phyloP scores from a whole-genome alignment of 2,797 vertebrate genomes.

The Epinephelus malabaricus region DNA sequence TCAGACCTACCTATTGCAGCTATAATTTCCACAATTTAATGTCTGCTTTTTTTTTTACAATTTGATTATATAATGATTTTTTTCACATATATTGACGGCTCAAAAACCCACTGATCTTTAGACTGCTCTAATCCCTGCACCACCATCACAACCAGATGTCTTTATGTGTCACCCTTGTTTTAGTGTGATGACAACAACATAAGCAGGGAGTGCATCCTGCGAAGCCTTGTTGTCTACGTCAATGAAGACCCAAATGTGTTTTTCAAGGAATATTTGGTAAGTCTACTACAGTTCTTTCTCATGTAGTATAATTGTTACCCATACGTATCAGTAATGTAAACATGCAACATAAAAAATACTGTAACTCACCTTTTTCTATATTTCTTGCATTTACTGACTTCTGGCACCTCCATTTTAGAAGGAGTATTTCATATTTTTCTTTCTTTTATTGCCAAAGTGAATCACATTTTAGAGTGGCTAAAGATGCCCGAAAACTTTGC shows the following conservation, averaged over 20 bases:
- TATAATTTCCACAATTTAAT: slow-evolving; percentile 10
- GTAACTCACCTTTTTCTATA: neutral
- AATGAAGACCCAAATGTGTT: slow-evolving; percentile 37
- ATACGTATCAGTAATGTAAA: too few relatives aligned
- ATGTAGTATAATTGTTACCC: too few relatives aligned
- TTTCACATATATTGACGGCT: neutral
- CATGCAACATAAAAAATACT: too few relatives aligned
- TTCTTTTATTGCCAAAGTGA: neutral
- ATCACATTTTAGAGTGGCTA: too few relatives aligned
- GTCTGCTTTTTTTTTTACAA: neutral
- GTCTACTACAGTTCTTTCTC: neutral
- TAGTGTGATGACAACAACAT: too few relatives aligned
- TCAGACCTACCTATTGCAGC: neutral
- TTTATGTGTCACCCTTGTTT: neutral
- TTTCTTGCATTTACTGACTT: neutral
- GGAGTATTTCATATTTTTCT: too few relatives aligned
- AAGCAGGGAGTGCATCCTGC: too few relatives aligned
- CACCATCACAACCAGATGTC: neutral
- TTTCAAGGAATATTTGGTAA: slow-evolving; percentile 45
- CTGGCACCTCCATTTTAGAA: neutral
- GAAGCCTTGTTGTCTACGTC: slow-evolving; percentile 1
- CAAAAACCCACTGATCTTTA: neutral
- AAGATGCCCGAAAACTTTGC: too few relatives aligned
- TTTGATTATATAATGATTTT: neutral
- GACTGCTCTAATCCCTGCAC: slow-evolving; percentile 1